A percentile compares a stretch with the other conserved stretches of the same genome.
Evolutionary conservation across 2,888 invertebrate genomes (phyloP).

Genomic region (Micropterix aruncella): DNA sequence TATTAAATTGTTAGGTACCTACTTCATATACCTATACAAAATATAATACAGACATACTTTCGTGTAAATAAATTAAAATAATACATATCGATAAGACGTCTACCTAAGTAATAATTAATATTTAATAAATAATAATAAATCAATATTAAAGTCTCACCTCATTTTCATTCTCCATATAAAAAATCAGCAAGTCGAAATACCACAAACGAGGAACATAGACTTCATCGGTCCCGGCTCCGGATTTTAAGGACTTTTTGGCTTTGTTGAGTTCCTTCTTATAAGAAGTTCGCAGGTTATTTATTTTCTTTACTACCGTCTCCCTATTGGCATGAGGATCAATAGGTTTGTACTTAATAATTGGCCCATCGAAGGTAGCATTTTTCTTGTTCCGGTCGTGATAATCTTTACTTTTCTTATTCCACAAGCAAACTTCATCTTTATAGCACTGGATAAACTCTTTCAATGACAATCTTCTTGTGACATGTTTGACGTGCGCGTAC

Average conservation of each 20-base stretch:
- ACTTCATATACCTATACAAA: too few species aligned
- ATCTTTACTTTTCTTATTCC: conserved; percentile 11
- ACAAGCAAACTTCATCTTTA: conserved; percentile 10
- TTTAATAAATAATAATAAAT: too few species aligned
- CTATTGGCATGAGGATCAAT: conserved; percentile 1
- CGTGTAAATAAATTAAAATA: too few species aligned
- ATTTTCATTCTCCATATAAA: background rate
- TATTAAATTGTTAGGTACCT: too few species aligned
- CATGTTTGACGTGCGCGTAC: background rate
- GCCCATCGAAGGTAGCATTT: conserved; percentile 2
- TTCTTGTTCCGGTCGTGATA: conserved; percentile 10
- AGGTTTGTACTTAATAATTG: conserved; percentile 3
- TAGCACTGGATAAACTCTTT: conserved; percentile 11
- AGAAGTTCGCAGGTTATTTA: background rate
- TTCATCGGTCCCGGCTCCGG: too few species aligned
- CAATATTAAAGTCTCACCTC: too few species aligned
- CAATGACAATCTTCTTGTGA: background rate
- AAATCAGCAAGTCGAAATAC: background rate
- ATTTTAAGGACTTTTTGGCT: too few species aligned
- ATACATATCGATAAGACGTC: too few species aligned
- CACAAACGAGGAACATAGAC: too few species aligned
- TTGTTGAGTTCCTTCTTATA: background rate
- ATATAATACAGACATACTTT: too few species aligned
- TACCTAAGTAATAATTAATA: too few species aligned
- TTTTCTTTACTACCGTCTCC: conserved; percentile 1